Percentiles rank a stretch among this genome's conserved stretches.
These are phyloP conservation scores for Sinhomidia bicolor DNA, from an alignment of 2,888 invertebrate species.

Conservation along the genomic window DNA sequence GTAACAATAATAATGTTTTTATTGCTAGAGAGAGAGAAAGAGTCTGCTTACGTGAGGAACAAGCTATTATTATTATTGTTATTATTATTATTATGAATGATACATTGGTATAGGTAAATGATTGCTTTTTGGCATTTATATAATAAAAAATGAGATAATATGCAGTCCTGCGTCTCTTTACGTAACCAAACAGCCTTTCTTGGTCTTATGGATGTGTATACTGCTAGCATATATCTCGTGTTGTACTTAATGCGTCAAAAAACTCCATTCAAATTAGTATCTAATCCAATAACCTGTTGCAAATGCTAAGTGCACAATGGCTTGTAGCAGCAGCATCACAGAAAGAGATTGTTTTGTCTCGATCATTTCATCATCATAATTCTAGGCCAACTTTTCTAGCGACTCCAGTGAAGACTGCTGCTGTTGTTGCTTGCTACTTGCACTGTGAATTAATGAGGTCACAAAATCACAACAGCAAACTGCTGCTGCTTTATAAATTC, in stretches of 20 bases:
- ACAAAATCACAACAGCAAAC: slow-evolving; percentile 41
- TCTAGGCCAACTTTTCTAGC: slow-evolving; percentile 66
- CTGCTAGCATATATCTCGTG: background rate
- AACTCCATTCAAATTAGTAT: slow-evolving; percentile 24
- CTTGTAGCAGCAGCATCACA: background rate
- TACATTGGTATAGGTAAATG: background rate
- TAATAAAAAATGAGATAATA: background rate
- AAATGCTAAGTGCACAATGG: background rate
- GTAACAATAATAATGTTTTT: too few species aligned
- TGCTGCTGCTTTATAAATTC: slow-evolving; percentile 19
- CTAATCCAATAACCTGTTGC: slow-evolving; percentile 10
- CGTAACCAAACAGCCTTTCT: slow-evolving; percentile 16
- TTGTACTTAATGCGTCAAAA: background rate
- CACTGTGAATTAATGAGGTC: slow-evolving; percentile 75
- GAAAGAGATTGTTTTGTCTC: slow-evolving; percentile 64
- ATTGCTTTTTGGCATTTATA: background rate
- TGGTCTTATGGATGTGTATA: background rate
- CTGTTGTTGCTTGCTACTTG: too few species aligned
- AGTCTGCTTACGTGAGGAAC: too few species aligned
- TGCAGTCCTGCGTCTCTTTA: background rate
- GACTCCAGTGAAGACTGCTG: slow-evolving; percentile 73
- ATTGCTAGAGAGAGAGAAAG: too few species aligned
- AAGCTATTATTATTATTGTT: too few species aligned
- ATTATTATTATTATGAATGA: too few species aligned
- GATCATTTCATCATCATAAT: slow-evolving; percentile 60